Base-by-base conservation (phyloP, 2,888 invertebrate species). In the Hermaeophaga mercurialis region DNA sequence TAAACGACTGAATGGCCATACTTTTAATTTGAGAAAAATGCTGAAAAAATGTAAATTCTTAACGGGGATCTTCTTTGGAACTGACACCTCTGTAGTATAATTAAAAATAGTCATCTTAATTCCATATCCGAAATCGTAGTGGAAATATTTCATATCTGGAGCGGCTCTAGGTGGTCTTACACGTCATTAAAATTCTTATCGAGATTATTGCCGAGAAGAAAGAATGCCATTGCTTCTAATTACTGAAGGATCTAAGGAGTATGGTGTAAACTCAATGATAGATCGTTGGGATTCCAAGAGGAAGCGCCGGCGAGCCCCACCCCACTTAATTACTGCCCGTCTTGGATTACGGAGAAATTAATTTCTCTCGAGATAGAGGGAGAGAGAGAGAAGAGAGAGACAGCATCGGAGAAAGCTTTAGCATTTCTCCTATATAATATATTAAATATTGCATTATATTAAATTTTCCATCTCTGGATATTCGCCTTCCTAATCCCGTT, bases 281-380 rank as follows among this genome's bases (percentile, higher is more conserved):
- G 73, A 75, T 76, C 74, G 73, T 73, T 74, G 71, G 73, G 72
- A 75, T 75, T 74, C 74, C 74, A 64, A 61, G 64, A 54, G 60
- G 58, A 62, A 56, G 52, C 65, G 65, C 60, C 56, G 34, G 19
- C 31, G 52, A 24, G 24, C 47, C 41, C 34, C 55, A 69, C 61
- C 71, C 71, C 67, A 73, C 76, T 78, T 77, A 78, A 78, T 78
- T 77, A 76, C 76, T 76, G 75, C 75, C 76, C 76, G 75, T 75
- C 75, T 75, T 74, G 76, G 76, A 75, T 76, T 76, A 75, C 75
- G 72, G 73, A 73, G 75, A 77, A 78, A 78, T 78, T 78, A 78
- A 78, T 78, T 77, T 77, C 76, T 73, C 73, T 24, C 43, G 50
- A 52, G 50, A 52, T 52, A 24, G 43, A 52, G 50, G 31, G 43